Base-by-base conservation (phyloP, 2,888 invertebrate species). In the Mystacides longicornis region DNA sequence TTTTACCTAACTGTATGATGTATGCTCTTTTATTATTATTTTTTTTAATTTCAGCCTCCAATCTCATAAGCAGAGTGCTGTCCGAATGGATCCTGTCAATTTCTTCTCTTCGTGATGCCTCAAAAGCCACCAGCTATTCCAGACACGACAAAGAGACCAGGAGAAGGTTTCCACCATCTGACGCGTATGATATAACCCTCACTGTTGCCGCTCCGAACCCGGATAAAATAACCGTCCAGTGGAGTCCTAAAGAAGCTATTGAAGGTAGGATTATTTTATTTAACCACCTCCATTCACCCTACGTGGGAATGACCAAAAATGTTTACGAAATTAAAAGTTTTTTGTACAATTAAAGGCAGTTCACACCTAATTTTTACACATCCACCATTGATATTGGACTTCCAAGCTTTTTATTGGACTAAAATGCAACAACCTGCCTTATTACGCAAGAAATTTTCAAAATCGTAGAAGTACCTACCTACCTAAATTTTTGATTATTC, bases 151-250 rank as follows among this genome's bases (percentile, higher is more conserved):
- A 54, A 2, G 61, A 52, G 20, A 53, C 54, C 47, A 64, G 72
- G 22, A 68, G 76, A 23, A 67, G 76, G 49, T 75, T 81, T 59
- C 80, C 81, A 1, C 75, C 80, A 2, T 78, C 81, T 57, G 69
- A 80, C 1, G 81, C 81, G 20, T 89, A 89, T 67, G 89, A 91
- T 67, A 74, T 96, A 27, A 80, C 92, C 16, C 78, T 96, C 49
- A 91, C 91, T 0, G 79, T 93, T 23, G 82, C 93, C 2, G 88
- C 90, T 67, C 92, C 94, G 0, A 81, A 86, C 58, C 94, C 94
- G 1, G 85, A 87, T 52, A 70, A 77, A 23, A 67, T 89, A 52
- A 74, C 78, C 56, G 79, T 89, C 18, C 73, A 81, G 7, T 86
- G 92, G 78, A 79, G 89, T 65, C 81, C 89, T 1, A 75, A 81